Percentiles rank a stretch among this genome's conserved stretches.
phyloP scores from a whole-genome alignment of 2,113 vertebrate genomes.

The Nettapus auritus region DNA sequence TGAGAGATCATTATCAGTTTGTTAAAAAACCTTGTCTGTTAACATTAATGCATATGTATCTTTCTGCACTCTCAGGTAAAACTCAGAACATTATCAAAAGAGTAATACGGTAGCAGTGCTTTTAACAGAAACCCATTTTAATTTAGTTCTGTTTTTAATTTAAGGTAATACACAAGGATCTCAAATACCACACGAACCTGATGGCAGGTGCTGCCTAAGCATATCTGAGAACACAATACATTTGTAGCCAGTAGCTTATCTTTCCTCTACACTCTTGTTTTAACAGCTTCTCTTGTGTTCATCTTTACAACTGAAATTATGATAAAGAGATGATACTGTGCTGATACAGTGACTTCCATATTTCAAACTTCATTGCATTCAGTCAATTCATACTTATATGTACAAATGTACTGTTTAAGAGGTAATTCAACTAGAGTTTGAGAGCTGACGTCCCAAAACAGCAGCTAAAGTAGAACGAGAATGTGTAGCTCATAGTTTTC shows the following conservation, averaged over 20 bases:
- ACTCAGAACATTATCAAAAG: neutral
- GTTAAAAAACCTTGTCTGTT: conserved; percentile 55
- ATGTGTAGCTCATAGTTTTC: neutral
- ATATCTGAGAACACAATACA: neutral
- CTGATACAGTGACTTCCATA: neutral
- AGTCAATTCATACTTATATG: neutral
- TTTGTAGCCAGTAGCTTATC: neutral
- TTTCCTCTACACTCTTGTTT: neutral
- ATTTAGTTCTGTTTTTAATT: neutral
- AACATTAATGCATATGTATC: neutral
- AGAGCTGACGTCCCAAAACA: neutral
- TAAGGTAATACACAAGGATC: neutral
- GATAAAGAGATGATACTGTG: neutral
- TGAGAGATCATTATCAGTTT: conserved; percentile 50
- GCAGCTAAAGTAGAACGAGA: neutral
- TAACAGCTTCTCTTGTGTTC: neutral
- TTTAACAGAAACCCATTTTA: conserved; percentile 11
- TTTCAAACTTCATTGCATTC: neutral
- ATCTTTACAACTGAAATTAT: neutral
- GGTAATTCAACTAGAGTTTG: neutral
- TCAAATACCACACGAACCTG: neutral
- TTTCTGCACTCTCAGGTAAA: conserved; percentile 4
- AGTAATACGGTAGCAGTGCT: neutral
- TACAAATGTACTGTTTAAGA: neutral
- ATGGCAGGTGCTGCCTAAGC: neutral